Percentiles rank a stretch among this genome's conserved stretches.
Conservation (phyloP, 2,113 vertebrate species). For the Corythaeola cristata region DNA sequence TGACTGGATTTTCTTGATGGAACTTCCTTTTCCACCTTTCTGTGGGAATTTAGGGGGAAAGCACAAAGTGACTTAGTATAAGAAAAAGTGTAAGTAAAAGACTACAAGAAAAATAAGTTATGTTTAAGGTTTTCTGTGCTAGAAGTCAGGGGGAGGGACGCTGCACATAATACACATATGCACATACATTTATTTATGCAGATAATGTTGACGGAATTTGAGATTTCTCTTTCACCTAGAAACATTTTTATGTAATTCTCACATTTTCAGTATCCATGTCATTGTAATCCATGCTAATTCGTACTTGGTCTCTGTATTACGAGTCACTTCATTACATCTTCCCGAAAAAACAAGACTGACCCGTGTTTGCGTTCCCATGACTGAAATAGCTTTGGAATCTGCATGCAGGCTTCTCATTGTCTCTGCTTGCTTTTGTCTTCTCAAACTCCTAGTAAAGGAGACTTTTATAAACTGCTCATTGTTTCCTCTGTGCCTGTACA, state of each 20-base stretch:
- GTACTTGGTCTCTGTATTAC: background rate
- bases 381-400: constrained; percentile 31
- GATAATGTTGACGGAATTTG: background rate
- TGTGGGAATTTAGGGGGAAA: background rate
- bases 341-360: background rate
- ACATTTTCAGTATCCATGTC: background rate
- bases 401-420: background rate
- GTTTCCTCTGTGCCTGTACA: background rate
- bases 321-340: background rate
- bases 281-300: background rate
- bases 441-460: background rate
- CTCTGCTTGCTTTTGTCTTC: constrained; percentile 23
- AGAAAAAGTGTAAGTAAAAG: background rate
- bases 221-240: background rate
- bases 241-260: background rate
- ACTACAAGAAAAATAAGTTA: background rate
- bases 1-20: background rate
- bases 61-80: background rate
- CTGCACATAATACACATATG: background rate
- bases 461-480: background rate
- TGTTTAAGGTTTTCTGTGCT: background rate
- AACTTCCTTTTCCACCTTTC: background rate
- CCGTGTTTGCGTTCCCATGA: constrained; percentile 48
- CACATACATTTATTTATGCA: background rate
- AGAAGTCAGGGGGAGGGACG: background rate